Percentiles rank a stretch among this genome's conserved stretches.
phyloP scores from a whole-genome alignment of 2,888 invertebrate genomes.

The Lasioglossum lativentre region DNA sequence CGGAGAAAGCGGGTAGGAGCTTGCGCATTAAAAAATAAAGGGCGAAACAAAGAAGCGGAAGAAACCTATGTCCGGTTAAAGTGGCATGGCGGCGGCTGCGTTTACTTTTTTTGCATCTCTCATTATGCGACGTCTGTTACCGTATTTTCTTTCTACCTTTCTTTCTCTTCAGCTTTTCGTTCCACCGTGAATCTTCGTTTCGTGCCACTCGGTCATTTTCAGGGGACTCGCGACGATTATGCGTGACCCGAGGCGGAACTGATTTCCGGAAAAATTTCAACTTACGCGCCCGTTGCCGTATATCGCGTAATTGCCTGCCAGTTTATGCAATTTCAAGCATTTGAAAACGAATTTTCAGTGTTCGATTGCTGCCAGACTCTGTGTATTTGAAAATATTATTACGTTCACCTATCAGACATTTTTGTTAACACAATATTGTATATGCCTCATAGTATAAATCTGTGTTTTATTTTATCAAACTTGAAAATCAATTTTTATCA shows the following conservation, averaged over 20 bases:
- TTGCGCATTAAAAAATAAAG: conserved; percentile 52
- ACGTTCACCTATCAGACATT: no score
- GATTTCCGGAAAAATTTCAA: neutral
- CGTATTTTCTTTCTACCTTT: neutral
- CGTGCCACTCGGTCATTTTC: conserved; percentile 12
- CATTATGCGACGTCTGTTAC: conserved; percentile 24
- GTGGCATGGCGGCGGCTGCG: conserved; percentile 55
- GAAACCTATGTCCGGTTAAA: conserved; percentile 53
- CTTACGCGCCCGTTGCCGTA: neutral
- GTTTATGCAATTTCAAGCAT: neutral
- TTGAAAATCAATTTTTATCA: no score
- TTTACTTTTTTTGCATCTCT: conserved; percentile 44
- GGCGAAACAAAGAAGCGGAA: conserved; percentile 57
- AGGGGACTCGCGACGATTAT: neutral
- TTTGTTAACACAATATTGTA: no score
- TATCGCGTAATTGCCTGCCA: neutral
- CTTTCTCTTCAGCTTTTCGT: neutral
- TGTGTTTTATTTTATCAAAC: no score
- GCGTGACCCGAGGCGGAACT: neutral
- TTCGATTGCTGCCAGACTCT: neutral
- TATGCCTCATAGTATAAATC: no score
- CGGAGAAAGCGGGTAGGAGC: conserved; percentile 21
- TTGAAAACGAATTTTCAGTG: neutral
- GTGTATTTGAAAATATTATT: no score
- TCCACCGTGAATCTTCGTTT: conserved; percentile 5